These are phyloP conservation scores for Agrotis segetum DNA, from an alignment of 2,888 invertebrate species.

Conservation along the genomic window DNA sequence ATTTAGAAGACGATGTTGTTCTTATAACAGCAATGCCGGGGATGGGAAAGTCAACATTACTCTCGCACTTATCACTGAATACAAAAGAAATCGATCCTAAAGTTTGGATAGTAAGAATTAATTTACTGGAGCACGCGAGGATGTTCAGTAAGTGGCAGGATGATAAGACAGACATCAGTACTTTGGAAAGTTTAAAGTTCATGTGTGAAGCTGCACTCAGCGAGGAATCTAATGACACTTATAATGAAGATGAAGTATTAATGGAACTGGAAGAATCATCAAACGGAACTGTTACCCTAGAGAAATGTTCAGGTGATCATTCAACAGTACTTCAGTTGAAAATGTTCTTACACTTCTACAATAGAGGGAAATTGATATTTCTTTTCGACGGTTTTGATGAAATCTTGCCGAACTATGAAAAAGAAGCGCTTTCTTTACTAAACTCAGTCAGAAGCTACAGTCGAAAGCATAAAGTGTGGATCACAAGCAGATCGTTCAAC, in stretches of 20 bases:
- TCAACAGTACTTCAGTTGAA: constrained; percentile 16
- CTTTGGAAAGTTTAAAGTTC: constrained; percentile 17
- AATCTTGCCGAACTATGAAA: constrained; percentile 3
- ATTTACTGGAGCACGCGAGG: constrained; percentile 29
- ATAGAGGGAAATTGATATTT: constrained; percentile 11
- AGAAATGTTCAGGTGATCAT: neutral
- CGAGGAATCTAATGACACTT: neutral
- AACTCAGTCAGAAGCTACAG: constrained; percentile 4
- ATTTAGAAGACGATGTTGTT: constrained; percentile 36
- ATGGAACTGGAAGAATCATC: constrained; percentile 1
- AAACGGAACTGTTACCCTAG: neutral
- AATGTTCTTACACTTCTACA: constrained; percentile 32
- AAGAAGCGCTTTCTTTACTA: constrained; percentile 17
- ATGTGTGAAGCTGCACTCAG: constrained; percentile 13
- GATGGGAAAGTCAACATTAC: constrained; percentile 64
- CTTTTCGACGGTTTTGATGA: constrained; percentile 13
- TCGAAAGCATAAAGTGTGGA: constrained; percentile 44
- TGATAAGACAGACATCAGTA: neutral
- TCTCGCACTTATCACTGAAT: constrained; percentile 52
- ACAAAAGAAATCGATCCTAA: constrained; percentile 43
- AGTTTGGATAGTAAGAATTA: constrained; percentile 53
- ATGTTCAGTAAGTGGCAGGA: constrained; percentile 33
- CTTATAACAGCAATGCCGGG: constrained; percentile 47
- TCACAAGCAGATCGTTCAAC: constrained; percentile 41
- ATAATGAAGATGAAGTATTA: neutral